Evolutionary conservation across 2,113 vertebrate species (phyloP).

Genomic region (Dendropsophus ebraccatus): DNA sequence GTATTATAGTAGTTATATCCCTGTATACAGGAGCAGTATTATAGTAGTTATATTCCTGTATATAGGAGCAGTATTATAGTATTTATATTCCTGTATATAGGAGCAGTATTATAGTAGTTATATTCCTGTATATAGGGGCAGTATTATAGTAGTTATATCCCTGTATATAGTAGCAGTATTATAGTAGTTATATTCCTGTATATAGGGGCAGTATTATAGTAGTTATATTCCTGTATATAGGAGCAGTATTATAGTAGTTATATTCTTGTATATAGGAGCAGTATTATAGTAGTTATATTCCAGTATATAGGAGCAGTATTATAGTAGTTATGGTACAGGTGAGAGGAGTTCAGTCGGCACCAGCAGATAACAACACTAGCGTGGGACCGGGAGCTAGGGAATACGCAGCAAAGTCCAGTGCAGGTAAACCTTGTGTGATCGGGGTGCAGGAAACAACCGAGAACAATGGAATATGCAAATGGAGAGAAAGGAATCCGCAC

Average conservation of each 20-base stretch:
- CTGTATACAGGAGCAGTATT: neutral
- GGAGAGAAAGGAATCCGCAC: no score
- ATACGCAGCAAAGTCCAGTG: no score
- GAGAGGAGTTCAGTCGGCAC: no score
- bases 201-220: slow-evolving; percentile 1
- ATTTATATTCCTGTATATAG: slow-evolving; percentile 6
- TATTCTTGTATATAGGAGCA: neutral
- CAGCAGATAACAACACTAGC: no score
- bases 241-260: neutral
- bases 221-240: slow-evolving; percentile 3
- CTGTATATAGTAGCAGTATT: neutral
- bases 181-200: no score
- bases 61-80: neutral
- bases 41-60: slow-evolving; percentile 18
- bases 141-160: slow-evolving; percentile 4
- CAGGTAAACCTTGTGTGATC: no score
- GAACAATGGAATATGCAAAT: no score
- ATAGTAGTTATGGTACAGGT: slow-evolving; percentile 3
- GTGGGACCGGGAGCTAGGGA: no score
- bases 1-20: no score
- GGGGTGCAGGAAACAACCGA: no score
- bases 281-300: slow-evolving; percentile 6
- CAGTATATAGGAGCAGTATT: neutral
- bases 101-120: slow-evolving; percentile 11
- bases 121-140: neutral